These are phyloP conservation scores for Aeoliscus strigatus DNA, from an alignment of 2,797 vertebrate species.

Conservation along the genomic window DNA sequence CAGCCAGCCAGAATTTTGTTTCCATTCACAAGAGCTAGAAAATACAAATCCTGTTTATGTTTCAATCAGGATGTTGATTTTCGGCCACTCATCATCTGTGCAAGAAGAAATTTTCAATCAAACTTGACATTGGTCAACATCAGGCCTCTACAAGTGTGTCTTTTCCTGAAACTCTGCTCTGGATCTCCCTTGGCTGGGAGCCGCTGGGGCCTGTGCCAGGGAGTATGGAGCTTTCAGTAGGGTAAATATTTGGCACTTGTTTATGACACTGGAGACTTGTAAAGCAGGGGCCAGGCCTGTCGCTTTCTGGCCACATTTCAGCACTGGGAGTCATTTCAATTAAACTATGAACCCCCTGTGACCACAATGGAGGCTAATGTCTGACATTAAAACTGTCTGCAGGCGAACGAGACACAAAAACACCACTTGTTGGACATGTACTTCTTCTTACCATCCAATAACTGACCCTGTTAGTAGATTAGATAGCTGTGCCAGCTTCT, in stretches of 20 bases:
- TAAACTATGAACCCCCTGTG: constrained; percentile 17
- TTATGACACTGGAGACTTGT: constrained; percentile 50
- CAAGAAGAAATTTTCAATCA: no score
- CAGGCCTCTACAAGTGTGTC: no score
- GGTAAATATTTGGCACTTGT: constrained; percentile 59
- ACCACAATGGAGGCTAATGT: constrained; percentile 14
- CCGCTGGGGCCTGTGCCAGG: constrained; percentile 16
- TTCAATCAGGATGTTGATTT: no score
- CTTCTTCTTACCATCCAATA: background rate
- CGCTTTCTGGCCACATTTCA: constrained; percentile 21
- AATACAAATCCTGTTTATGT: no score
- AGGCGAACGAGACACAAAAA: no score
- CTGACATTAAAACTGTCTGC: constrained; percentile 4
- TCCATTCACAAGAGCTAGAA: no score
- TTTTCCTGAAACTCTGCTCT: no score
- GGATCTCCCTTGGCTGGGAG: constrained; percentile 38
- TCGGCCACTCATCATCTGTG: no score
- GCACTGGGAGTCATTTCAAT: constrained; percentile 26
- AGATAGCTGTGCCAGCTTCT: constrained; percentile 6
- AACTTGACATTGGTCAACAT: no score
- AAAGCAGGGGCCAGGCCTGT: constrained; percentile 8
- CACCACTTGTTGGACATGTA: background rate
- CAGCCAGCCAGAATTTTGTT: no score
- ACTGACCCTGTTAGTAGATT: no score
- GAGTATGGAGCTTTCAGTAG: constrained; percentile 31